These are phyloP conservation scores for Uropetala carovei DNA, from an alignment of 2,888 invertebrate species.

Conservation along the genomic window DNA sequence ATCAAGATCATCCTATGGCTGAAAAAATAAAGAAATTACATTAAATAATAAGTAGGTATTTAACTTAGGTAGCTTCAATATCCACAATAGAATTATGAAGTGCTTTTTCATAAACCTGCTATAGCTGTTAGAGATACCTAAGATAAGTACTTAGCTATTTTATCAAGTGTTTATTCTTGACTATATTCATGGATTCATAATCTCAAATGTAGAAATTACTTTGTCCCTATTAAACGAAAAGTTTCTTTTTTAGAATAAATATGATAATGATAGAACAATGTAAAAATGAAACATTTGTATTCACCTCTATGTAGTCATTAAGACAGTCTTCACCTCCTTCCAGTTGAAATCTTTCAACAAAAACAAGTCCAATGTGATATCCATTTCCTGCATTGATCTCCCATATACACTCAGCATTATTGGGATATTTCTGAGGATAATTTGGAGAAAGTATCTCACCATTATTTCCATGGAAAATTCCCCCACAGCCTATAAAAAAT, in stretches of 20 bases:
- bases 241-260: too few relatives aligned
- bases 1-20: too few relatives aligned
- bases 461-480: slow-evolving; percentile 76
- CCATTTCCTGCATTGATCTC: slow-evolving; percentile 82
- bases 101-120: too few relatives aligned
- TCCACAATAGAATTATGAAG: too few relatives aligned
- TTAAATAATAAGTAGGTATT: too few relatives aligned
- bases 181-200: too few relatives aligned
- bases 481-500: slow-evolving; percentile 81
- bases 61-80: too few relatives aligned
- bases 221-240: neutral
- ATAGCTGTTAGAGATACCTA: neutral
- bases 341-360: slow-evolving; percentile 84
- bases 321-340: slow-evolving; percentile 83
- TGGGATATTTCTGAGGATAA: slow-evolving; percentile 82
- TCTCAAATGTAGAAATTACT: too few relatives aligned
- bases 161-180: neutral
- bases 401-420: slow-evolving; percentile 89
- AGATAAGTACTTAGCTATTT: neutral
- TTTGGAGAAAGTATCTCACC: slow-evolving; percentile 79
- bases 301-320: slow-evolving; percentile 85
- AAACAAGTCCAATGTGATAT: slow-evolving; percentile 82
- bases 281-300: slow-evolving; percentile 65
- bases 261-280: too few relatives aligned
- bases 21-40: too few relatives aligned